phyloP scores from a whole-genome alignment of 2,888 invertebrate genomes.

The Mimumesa dahlbomi region DNA sequence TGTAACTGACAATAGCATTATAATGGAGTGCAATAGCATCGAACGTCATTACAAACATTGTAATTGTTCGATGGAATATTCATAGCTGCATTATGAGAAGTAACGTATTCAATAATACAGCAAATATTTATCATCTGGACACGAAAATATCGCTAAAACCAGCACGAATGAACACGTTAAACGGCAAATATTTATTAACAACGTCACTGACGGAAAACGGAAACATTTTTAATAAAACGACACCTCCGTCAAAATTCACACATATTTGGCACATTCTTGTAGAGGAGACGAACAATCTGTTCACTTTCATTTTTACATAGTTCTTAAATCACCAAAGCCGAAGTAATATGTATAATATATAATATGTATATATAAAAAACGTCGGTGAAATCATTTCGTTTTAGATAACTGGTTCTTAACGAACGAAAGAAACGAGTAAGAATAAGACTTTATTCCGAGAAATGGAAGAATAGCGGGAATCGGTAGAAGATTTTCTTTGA shows the following conservation, averaged over 20 bases:
- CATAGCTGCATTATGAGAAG: conserved; percentile 17
- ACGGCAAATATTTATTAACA: no score
- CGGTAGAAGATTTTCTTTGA: neutral
- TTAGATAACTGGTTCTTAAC: neutral
- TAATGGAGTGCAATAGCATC: conserved; percentile 9
- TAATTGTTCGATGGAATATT: conserved; percentile 11
- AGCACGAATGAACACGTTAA: no score
- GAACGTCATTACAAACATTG: conserved; percentile 7
- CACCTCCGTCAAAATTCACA: conserved; percentile 17
- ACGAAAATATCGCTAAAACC: neutral
- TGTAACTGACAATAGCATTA: conserved; percentile 8
- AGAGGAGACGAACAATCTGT: conserved; percentile 21
- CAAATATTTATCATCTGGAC: neutral
- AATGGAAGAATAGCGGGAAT: neutral
- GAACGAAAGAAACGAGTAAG: neutral
- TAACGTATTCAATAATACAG: neutral
- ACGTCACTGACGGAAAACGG: no score
- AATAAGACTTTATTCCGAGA: neutral
- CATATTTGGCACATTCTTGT: conserved; percentile 56
- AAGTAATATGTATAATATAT: conserved; percentile 16
- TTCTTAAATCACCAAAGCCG: neutral
- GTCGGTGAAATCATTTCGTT: conserved; percentile 1
- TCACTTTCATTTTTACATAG: conserved; percentile 17
- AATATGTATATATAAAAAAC: no score
- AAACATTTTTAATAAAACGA: neutral